Evolutionary conservation across 2,113 vertebrate species (phyloP).

Genomic region (Odobenus rosmarus): DNA sequence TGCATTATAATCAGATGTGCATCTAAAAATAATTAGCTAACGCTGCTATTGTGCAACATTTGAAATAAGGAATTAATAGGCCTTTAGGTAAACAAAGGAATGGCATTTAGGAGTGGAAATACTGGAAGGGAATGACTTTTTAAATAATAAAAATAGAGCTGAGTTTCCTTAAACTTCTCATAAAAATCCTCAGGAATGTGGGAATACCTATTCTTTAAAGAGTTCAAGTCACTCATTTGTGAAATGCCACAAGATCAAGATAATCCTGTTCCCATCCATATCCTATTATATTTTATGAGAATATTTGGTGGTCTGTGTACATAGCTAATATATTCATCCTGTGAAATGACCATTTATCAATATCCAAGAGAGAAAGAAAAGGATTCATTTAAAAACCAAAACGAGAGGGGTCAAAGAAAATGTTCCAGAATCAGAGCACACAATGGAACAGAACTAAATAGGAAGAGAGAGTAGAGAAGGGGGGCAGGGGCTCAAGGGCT

Average conservation of each 20-base stretch:
- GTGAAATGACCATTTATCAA: slow-evolving; percentile 13
- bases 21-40: neutral
- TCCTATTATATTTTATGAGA: neutral
- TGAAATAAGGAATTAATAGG: slow-evolving; percentile 4
- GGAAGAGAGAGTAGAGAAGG: accelerated
- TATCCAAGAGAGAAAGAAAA: neutral
- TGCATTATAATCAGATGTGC: neutral
- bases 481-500: neutral
- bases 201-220: neutral
- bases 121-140: neutral
- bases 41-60: neutral
- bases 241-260: neutral
- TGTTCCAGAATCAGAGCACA: neutral
- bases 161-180: slow-evolving; percentile 17
- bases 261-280: neutral
- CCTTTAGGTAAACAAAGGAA: neutral
- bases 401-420: neutral
- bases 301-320: neutral
- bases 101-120: neutral
- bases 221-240: slow-evolving; percentile 2
- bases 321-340: neutral
- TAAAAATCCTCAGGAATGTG: neutral
- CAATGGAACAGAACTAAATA: neutral
- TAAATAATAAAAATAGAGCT: neutral
- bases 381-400: neutral